Base-by-base conservation (phyloP, 2,888 invertebrate genomes). In the Ischnura elegans region DNA sequence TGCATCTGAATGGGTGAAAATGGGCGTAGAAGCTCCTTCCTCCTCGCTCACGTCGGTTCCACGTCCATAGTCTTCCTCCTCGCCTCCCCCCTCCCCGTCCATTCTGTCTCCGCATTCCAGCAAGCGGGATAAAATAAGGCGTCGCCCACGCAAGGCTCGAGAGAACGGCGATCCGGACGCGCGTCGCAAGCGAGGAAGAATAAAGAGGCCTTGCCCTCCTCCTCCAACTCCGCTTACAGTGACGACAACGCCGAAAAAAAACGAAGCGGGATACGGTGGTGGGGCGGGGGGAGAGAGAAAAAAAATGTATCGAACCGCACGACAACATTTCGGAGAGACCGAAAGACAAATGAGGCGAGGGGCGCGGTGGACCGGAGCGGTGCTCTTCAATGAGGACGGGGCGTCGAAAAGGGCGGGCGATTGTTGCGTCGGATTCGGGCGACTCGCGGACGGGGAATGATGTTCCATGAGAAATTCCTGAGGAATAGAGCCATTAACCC, bases 1-100 rank as follows among this genome's bases (percentile, higher is more conserved):
- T n/a, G n/a, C n/a, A n/a, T n/a, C n/a, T n/a, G n/a, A n/a, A n/a
- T n/a, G n/a, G n/a, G n/a, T n/a, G n/a, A n/a, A n/a, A n/a, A n/a
- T n/a, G n/a, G n/a, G n/a, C n/a, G n/a, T n/a, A n/a, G n/a, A n/a
- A n/a, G n/a, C n/a, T n/a, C n/a, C n/a, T n/a, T n/a, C n/a, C n/a
- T n/a, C n/a, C n/a, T n/a, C n/a, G n/a, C n/a, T n/a, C n/a, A 42
- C 61, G 90, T 90, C 90, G 90, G 66, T 90, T 90, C 90, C 90
- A 90, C 90, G 90, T 90, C 90, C 43, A 90, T 90, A 55, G 76
- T 76, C 76, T 10, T 76, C 76, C 8, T n/a, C n/a, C 76, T 36
- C 29, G 4, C 61, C 61, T 21, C 13, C 1, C 25, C 6, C 3
- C 25, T 25, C 61, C 61, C 25, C 61, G 5, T 16, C 16, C 47